Percentiles rank a stretch among this genome's conserved stretches.
These are phyloP conservation scores for Lymantria dispar DNA, from an alignment of 2,888 invertebrate species.

Conservation along the genomic window DNA sequence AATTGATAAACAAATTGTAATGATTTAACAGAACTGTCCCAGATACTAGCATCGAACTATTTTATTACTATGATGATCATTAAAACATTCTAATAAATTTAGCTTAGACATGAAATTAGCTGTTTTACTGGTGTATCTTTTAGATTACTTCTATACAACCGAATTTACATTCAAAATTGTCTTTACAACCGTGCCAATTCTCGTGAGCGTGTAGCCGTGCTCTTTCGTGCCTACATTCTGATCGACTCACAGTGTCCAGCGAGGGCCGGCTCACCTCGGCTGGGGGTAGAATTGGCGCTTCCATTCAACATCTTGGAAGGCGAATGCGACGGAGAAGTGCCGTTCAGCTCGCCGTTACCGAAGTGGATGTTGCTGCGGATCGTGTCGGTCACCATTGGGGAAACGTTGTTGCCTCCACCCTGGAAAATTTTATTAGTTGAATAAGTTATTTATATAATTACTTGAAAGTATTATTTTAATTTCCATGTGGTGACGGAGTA, in stretches of 20 bases:
- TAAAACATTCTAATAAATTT: too few species aligned
- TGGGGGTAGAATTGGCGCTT: slow-evolving; percentile 68
- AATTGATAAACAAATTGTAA: background rate
- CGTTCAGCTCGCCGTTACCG: slow-evolving; percentile 69
- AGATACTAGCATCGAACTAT: too few species aligned
- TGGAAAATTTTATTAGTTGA: slow-evolving; percentile 39
- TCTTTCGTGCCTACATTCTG: slow-evolving; percentile 64
- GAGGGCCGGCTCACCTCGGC: slow-evolving; percentile 77
- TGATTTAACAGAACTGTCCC: too few species aligned
- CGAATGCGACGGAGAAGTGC: slow-evolving; percentile 57
- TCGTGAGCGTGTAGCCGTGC: slow-evolving; percentile 51
- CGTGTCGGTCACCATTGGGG: slow-evolving; percentile 82
- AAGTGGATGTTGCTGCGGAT: slow-evolving; percentile 84
- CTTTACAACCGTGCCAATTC: slow-evolving; percentile 17
- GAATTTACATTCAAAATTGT: background rate
- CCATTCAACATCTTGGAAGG: slow-evolving; percentile 63
- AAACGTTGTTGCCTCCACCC: slow-evolving; percentile 68
- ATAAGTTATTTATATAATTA: background rate
- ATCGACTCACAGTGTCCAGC: slow-evolving; percentile 75
- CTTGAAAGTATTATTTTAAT: background rate
- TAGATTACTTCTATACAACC: too few species aligned
- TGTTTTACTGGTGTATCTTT: too few species aligned
- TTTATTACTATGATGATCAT: too few species aligned
- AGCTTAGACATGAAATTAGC: too few species aligned
- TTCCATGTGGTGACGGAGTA: too few species aligned